Conservation (phyloP, 1,140 invertebrate species). For the Bombus consobrinus region DNA sequence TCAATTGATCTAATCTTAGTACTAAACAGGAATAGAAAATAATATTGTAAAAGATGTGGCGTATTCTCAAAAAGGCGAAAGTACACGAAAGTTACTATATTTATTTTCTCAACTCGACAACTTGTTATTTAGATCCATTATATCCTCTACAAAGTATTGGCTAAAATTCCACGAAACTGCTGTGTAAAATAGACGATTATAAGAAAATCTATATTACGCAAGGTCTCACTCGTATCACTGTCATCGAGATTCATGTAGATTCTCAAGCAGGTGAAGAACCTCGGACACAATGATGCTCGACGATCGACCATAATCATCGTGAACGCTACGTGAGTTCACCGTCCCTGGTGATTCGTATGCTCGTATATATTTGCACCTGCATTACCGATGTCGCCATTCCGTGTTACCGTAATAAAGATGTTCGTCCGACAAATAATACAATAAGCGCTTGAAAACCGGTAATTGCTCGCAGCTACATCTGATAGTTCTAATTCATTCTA, state of each 20-base stretch:
- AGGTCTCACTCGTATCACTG: conserved; percentile 17
- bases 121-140: neutral
- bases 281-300: conserved; percentile 53
- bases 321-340: conserved; percentile 39
- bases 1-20: neutral
- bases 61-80: neutral
- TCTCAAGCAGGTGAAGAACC: conserved; percentile 36
- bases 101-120: neutral
- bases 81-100: neutral
- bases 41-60: no score
- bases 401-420: conserved; percentile 6
- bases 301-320: conserved; percentile 41
- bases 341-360: neutral
- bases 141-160: neutral
- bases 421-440: conserved; percentile 20
- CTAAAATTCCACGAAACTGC: neutral
- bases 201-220: conserved; percentile 32
- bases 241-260: conserved; percentile 39
- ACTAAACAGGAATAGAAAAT: neutral
- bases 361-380: neutral
- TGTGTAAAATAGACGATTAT: neutral
- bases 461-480: neutral
- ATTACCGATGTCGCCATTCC: conserved; percentile 7
- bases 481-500: neutral
- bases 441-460: conserved; percentile 8